These are phyloP conservation scores for Turdus rufiventris DNA, from an alignment of 2,113 vertebrate species.

Conservation along the genomic window DNA sequence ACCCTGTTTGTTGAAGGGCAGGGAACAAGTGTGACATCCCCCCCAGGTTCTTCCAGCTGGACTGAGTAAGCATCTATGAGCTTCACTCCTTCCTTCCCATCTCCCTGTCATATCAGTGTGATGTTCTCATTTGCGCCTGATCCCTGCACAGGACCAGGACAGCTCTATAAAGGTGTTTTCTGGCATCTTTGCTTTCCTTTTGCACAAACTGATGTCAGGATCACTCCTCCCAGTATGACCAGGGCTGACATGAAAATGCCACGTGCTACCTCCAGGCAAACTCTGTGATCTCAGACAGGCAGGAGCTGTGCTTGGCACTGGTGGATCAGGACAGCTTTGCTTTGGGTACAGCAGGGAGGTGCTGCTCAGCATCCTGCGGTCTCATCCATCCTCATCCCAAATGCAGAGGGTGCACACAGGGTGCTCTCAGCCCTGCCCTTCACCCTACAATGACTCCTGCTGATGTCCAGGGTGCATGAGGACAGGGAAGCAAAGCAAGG, in stretches of 20 bases:
- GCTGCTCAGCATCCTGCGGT: background rate
- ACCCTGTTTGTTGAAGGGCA: background rate
- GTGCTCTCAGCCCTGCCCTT: background rate
- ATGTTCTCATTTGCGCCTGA: background rate
- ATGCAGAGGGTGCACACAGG: background rate
- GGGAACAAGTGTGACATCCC: background rate
- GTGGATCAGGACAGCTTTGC: background rate
- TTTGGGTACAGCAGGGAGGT: background rate
- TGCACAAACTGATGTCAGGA: background rate
- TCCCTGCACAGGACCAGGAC: background rate
- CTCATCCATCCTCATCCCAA: background rate
- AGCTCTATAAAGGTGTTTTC: background rate
- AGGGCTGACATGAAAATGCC: background rate
- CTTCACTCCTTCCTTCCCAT: background rate
- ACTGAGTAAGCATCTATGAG: background rate
- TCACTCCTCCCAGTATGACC: background rate
- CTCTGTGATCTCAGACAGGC: background rate
- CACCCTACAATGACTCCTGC: background rate
- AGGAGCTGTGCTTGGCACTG: background rate
- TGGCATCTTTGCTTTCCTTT: background rate
- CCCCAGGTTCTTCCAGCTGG: background rate
- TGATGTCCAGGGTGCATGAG: background rate
- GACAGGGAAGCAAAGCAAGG: background rate
- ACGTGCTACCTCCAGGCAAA: background rate
- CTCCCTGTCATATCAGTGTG: accelerated